phyloP scores from a whole-genome alignment of 2,113 vertebrate genomes.

The Neofelis nebulosa region DNA sequence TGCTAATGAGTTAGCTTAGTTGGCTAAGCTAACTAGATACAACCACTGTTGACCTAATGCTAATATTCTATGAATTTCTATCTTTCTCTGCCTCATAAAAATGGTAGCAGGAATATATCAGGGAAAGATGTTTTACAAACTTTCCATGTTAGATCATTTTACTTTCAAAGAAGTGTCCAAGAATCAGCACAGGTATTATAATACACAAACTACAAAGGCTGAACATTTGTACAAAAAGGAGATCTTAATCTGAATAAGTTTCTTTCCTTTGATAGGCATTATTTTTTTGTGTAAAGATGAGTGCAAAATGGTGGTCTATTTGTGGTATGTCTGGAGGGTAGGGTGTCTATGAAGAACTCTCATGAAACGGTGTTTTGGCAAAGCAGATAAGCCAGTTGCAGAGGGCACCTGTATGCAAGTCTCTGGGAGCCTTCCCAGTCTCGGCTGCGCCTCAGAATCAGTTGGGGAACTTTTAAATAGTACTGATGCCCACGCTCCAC shows the following conservation, averaged over 20 bases:
- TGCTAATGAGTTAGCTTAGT: not conserved
- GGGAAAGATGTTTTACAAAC: not conserved
- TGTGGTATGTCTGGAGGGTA: not conserved
- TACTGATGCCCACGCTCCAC: not conserved
- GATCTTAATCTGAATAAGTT: not conserved
- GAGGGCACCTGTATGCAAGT: not conserved
- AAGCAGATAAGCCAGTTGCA: not conserved
- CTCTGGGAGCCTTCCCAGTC: not conserved
- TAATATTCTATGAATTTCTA: slow-evolving; percentile 1
- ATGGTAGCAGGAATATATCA: not conserved
- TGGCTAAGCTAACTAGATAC: not conserved
- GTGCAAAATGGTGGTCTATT: not conserved
- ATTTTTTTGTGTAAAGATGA: not conserved
- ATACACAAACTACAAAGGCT: not conserved
- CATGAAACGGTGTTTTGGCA: not conserved
- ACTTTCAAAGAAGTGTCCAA: not conserved
- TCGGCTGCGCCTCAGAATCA: not conserved
- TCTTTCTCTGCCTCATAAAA: not conserved
- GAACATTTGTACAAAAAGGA: not conserved
- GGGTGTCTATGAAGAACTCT: not conserved
- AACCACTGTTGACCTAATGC: not conserved
- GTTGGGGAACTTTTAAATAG: not conserved
- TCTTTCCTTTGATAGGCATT: not conserved
- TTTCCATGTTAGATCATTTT: not conserved
- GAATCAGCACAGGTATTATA: not conserved